Percentiles rank a stretch among this genome's conserved stretches.
phyloP scores from a whole-genome alignment of 2,797 vertebrate species.

The Propithecus perrieri region DNA sequence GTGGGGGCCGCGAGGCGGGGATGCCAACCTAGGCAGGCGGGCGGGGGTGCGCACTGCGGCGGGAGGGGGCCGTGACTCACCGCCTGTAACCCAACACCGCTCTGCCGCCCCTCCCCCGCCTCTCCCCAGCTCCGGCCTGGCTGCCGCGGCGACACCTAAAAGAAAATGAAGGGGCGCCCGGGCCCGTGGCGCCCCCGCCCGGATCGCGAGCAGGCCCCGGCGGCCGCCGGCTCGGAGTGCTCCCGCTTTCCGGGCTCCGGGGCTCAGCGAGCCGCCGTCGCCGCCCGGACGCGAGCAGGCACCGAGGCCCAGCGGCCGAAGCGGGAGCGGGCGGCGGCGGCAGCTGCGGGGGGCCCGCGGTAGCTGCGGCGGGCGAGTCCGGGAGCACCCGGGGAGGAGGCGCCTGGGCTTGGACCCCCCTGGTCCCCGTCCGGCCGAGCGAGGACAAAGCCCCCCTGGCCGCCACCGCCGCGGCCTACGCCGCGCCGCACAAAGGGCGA shows the following conservation, averaged over 20 bases:
- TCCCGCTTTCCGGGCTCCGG: not conserved
- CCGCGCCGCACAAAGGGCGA: slow-evolving; percentile 64
- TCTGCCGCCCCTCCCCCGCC: slow-evolving; percentile 39
- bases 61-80: slow-evolving; percentile 44
- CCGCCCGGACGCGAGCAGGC: not conserved
- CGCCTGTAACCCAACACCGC: slow-evolving; percentile 68
- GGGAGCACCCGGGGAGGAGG: not conserved
- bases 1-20: not conserved
- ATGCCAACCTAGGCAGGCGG: not conserved
- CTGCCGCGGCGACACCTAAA: not conserved
- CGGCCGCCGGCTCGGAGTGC: not conserved
- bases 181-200: not conserved
- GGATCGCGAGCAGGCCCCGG: not conserved
- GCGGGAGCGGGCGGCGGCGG: not conserved
- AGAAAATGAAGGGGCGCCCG: slow-evolving; percentile 41
- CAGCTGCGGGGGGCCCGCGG: not conserved
- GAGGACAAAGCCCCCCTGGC: slow-evolving; percentile 34
- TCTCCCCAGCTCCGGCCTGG: slow-evolving; percentile 9
- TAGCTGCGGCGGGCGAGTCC: not conserved
- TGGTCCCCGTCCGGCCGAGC: not conserved
- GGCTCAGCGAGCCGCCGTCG: not conserved
- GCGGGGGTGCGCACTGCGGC: not conserved
- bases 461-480: slow-evolving; percentile 6
- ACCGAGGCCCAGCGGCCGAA: not conserved
- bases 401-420: not conserved